Percentiles rank a stretch among this genome's conserved stretches.
Conservation (phyloP, 2,888 invertebrate species). For the Mechanitis messenoides region DNA sequence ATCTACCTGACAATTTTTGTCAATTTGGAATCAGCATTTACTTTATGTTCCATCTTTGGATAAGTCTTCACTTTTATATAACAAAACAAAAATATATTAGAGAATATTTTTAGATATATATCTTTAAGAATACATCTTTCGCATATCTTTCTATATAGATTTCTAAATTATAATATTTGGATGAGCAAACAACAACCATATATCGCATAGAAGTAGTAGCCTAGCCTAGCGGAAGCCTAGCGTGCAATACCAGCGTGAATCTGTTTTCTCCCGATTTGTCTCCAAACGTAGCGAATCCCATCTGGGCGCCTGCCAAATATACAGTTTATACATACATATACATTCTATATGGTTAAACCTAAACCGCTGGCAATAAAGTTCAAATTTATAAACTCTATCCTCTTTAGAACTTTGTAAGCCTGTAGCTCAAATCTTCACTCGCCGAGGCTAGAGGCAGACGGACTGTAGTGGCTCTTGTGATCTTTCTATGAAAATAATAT, state of each 20-base stretch:
- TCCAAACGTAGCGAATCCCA: conserved; percentile 66
- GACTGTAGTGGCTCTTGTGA: conserved; percentile 56
- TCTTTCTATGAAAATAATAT: conserved; percentile 68
- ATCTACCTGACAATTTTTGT: background rate
- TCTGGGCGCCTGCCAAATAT: conserved; percentile 71
- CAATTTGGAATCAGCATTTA: too few relatives aligned
- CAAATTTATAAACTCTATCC: conserved; percentile 24
- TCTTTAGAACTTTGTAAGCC: conserved; percentile 41
- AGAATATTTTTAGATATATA: too few relatives aligned
- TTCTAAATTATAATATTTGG: conserved; percentile 7
- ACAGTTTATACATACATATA: conserved; percentile 45
- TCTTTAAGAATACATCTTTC: too few relatives aligned
- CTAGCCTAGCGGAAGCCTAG: conserved; percentile 37
- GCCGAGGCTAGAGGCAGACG: conserved; percentile 47
- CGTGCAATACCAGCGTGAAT: conserved; percentile 64
- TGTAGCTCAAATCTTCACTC: conserved; percentile 61
- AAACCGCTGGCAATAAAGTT: conserved; percentile 34
- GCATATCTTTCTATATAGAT: background rate
- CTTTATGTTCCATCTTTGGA: too few relatives aligned
- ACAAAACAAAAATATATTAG: too few relatives aligned
- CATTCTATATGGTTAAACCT: conserved; percentile 22
- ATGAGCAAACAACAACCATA: conserved; percentile 33
- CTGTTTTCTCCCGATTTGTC: conserved; percentile 75
- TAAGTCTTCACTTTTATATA: too few relatives aligned
- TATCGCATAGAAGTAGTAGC: conserved; percentile 35